Base-by-base conservation (phyloP, 2,888 invertebrate species). In the Andrena chrysosceles region DNA sequence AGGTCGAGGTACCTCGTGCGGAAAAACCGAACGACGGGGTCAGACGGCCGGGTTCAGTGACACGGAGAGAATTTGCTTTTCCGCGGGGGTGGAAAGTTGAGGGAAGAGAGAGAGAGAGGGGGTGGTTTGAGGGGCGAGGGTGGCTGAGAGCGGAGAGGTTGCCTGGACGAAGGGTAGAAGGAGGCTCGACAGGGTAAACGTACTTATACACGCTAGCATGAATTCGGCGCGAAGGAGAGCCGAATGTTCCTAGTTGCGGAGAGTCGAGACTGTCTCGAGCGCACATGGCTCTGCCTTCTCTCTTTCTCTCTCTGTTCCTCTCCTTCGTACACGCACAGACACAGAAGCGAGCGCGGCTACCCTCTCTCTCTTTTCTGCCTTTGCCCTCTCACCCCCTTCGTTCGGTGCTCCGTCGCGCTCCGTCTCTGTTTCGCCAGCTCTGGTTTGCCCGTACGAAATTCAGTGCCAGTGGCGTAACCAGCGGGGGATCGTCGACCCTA, bases 11-110 rank as follows among this genome's bases (percentile, higher is more conserved):
- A 91, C 90, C 90, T 91, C 90, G 90, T 90, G 91, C 89, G 91
- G 92, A 92, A 92, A 92, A 92, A 91, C 91, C 91, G 87, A 92
- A 91, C 90, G 91, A 89, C 90, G 91, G 91, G 93, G 93, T 93
- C 92, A 92, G 92, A 92, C 91, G 91, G 87, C 90, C 87, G 89
- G 89, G 92, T 92, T 93, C 93, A 92, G 90, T 92, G 93, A 93
- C 93, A 92, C 91, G 90, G 83, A 90, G 91, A 91, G 91, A 92
- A 92, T 93, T 91, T 89, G 91, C 90, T 91, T 92, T 91, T 90
- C 90, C 86, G 84, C 85, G 84, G 85, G 85, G 81, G 79, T 73
- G 79, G 77, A 73, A 82, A 71, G 76, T 60, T 59, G 71, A 23
- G 59, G 70, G 59, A 68, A 75, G 56, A 64, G 78, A 35, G 60